phyloP scores from a whole-genome alignment of 2,888 invertebrate genomes.

The Belgica antarctica region DNA sequence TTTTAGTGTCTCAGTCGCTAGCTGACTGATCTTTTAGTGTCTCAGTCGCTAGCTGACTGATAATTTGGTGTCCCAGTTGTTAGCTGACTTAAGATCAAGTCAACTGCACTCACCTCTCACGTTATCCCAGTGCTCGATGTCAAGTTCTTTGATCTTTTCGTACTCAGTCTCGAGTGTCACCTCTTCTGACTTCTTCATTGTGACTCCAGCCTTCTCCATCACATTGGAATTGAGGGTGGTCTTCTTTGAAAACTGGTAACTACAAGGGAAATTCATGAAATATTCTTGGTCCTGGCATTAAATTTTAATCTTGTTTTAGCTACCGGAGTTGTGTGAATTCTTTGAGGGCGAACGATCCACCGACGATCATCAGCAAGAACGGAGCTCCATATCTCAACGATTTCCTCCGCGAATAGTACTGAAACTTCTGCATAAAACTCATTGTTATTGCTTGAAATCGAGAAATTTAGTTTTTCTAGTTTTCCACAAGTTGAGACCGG shows the following conservation, averaged over 20 bases:
- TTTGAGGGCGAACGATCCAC: conserved; percentile 73
- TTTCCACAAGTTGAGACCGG: too few relatives aligned
- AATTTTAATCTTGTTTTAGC: conserved; percentile 45
- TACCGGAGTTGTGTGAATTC: conserved; percentile 75
- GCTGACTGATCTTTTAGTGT: too few relatives aligned
- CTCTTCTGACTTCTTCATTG: conserved; percentile 64
- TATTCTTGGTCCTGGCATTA: conserved; percentile 30
- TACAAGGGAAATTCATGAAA: conserved; percentile 48
- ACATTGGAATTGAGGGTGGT: conserved; percentile 63
- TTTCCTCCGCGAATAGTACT: conserved; percentile 47
- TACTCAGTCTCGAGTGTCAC: conserved; percentile 73
- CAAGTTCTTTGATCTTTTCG: conserved; percentile 68
- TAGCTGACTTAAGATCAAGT: conserved; percentile 88
- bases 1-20: too few relatives aligned
- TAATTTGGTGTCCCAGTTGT: too few relatives aligned
- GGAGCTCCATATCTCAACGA: conserved; percentile 66
- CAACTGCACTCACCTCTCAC: conserved; percentile 70
- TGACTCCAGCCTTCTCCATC: conserved; percentile 65
- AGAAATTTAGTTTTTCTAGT: not conserved
- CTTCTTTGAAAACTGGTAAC: conserved; percentile 62
- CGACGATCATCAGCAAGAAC: conserved; percentile 69
- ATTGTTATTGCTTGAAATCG: not conserved
- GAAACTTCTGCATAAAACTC: not conserved
- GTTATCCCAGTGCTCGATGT: conserved; percentile 83
- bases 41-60: too few relatives aligned